These are phyloP conservation scores for Larimichthys polyactis DNA, from an alignment of 2,113 vertebrate genomes.

Conservation along the genomic window DNA sequence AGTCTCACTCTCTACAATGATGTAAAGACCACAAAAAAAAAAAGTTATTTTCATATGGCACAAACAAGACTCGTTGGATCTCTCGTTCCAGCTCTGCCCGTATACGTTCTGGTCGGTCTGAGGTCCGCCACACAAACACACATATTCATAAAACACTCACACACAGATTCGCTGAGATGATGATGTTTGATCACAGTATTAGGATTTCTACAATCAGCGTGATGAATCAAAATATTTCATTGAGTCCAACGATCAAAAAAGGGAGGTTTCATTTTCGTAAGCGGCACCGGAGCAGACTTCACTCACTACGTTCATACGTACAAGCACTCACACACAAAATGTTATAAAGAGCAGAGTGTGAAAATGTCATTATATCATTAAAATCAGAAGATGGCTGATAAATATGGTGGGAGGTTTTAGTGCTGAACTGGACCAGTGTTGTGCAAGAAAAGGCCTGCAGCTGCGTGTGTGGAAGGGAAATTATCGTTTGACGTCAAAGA, in stretches of 20 bases:
- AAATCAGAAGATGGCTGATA: conserved; percentile 66
- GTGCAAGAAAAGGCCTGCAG: conserved; percentile 55
- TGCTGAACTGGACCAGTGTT: conserved; percentile 38
- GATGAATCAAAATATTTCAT: conserved; percentile 47
- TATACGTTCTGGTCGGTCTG: conserved; percentile 64
- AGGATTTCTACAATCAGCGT: conserved; percentile 40
- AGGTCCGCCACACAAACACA: conserved; percentile 61
- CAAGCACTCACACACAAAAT: conserved; percentile 25
- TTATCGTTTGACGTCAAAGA: not conserved
- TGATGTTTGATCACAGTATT: conserved; percentile 59
- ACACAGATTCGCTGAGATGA: conserved; percentile 50
- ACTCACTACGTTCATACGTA: conserved; percentile 34
- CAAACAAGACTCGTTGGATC: conserved; percentile 53
- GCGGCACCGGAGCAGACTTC: conserved; percentile 20
- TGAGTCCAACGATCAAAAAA: conserved; percentile 38
- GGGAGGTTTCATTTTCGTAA: conserved; percentile 23
- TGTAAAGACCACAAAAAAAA: not conserved
- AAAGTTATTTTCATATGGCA: not conserved
- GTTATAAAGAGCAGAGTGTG: conserved; percentile 69
- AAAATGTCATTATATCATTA: conserved; percentile 61
- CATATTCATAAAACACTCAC: conserved; percentile 42
- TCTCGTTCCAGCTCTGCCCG: conserved; percentile 78
- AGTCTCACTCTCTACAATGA: not conserved
- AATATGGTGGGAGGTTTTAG: conserved; percentile 63
- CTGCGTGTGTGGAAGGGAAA: conserved; percentile 10